Percentiles rank a stretch among this genome's conserved stretches.
Evolutionary conservation across 2,888 invertebrate species (phyloP).

Genomic region (Chesias legatella): DNA sequence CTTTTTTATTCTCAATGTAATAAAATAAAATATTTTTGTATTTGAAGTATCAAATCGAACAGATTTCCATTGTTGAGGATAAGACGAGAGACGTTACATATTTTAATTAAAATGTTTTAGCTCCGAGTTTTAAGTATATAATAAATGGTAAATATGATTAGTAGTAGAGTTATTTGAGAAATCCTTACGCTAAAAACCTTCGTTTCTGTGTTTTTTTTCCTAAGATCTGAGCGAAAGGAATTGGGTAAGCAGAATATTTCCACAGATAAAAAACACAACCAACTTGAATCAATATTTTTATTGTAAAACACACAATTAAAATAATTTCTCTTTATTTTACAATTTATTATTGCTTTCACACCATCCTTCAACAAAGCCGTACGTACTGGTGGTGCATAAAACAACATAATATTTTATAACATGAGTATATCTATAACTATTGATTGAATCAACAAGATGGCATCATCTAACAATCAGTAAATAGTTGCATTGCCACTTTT

Average conservation of each 20-base stretch:
- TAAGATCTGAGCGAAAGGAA: too few species aligned
- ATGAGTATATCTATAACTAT: slow-evolving; percentile 25
- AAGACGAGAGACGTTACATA: slow-evolving; percentile 58
- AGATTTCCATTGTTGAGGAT: slow-evolving; percentile 55
- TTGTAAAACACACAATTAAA: slow-evolving; percentile 60
- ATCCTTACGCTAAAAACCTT: too few species aligned
- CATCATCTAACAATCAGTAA: slow-evolving; percentile 9
- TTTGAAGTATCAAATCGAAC: slow-evolving; percentile 47
- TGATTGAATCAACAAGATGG: slow-evolving; percentile 9
- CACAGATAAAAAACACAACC: slow-evolving; percentile 24
- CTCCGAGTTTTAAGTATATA: slow-evolving; percentile 71
- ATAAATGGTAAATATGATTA: slow-evolving; percentile 49
- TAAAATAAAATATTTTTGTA: slow-evolving; percentile 70
- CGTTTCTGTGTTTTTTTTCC: too few species aligned
- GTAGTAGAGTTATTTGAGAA: too few species aligned
- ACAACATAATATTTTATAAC: slow-evolving; percentile 25
- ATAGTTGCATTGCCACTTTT: too few species aligned
- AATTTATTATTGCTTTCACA: slow-evolving; percentile 51
- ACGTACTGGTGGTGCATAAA: slow-evolving; percentile 26
- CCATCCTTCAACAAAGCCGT: slow-evolving; percentile 16
- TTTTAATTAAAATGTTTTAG: slow-evolving; percentile 69
- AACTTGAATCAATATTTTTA: slow-evolving; percentile 41
- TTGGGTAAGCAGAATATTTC: too few species aligned
- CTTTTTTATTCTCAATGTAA: slow-evolving; percentile 40
- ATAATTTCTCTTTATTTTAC: slow-evolving; percentile 31